These are phyloP conservation scores for Narcine bancroftii DNA, from an alignment of 2,113 vertebrate species.

Conservation along the genomic window DNA sequence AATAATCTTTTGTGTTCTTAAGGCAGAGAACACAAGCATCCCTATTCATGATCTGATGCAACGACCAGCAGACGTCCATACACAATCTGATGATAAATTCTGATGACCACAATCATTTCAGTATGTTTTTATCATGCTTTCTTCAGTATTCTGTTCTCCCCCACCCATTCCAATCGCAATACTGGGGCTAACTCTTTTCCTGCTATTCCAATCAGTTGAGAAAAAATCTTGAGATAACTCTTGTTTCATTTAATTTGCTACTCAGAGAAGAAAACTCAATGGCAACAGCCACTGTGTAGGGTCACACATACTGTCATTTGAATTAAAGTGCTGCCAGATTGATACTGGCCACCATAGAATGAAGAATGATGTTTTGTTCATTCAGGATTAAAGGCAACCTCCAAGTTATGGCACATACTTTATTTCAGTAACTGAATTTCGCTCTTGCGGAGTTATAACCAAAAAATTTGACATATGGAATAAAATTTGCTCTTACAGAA, in stretches of 20 bases:
- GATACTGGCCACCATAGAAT: background rate
- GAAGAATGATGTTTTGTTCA: background rate
- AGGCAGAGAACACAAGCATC: background rate
- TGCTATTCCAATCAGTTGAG: background rate
- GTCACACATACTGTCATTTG: background rate
- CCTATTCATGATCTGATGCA: background rate
- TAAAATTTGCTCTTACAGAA: too few relatives aligned
- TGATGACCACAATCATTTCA: background rate
- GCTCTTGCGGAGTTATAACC: too few relatives aligned
- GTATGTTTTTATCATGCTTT: background rate
- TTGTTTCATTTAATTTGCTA: background rate
- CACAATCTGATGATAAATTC: background rate
- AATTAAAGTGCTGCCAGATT: background rate
- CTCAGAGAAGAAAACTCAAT: background rate
- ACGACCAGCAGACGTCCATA: background rate
- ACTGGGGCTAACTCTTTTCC: background rate
- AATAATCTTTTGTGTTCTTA: background rate
- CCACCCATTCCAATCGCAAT: background rate
- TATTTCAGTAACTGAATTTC: too few relatives aligned
- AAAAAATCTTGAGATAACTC: background rate
- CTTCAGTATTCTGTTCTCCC: background rate
- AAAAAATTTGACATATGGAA: too few relatives aligned
- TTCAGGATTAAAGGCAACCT: background rate
- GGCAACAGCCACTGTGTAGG: background rate
- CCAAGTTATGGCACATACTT: too few relatives aligned